These are phyloP conservation scores for Linnaemya tessellans DNA, from an alignment of 2,888 invertebrate species.

Conservation along the genomic window DNA sequence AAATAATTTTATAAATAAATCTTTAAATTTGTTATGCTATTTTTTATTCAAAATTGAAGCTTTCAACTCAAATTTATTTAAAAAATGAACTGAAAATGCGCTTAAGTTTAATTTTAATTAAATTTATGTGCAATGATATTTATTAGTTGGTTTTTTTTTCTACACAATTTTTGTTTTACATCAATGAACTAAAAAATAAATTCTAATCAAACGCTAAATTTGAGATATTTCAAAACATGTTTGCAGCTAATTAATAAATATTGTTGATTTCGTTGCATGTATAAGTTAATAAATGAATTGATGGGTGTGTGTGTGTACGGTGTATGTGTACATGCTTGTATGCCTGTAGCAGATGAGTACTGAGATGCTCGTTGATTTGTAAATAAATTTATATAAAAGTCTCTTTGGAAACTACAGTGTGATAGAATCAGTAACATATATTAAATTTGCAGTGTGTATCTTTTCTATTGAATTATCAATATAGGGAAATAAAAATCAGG, in stretches of 20 bases:
- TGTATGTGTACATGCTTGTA: conserved; percentile 1
- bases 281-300: background rate
- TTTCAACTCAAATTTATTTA: no score
- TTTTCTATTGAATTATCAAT: conserved; percentile 37
- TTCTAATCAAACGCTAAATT: conserved; percentile 39
- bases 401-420: background rate
- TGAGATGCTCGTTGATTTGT: background rate
- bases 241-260: conserved; percentile 55
- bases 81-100: conserved; percentile 40
- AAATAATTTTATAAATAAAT: conserved; percentile 51
- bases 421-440: conserved; percentile 22
- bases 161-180: background rate
- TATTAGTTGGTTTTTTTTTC: background rate
- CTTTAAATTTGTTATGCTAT: conserved; percentile 28
- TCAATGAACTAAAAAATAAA: conserved; percentile 27
- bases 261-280: conserved; percentile 23
- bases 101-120: conserved; percentile 54
- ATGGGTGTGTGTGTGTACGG: background rate
- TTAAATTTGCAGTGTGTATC: conserved; percentile 12
- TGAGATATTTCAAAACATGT: background rate
- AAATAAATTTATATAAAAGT: background rate
- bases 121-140: conserved; percentile 47
- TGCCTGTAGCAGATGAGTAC: background rate
- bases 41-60: conserved; percentile 20
- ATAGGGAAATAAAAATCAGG: background rate